phyloP scores from a whole-genome alignment of 1,140 invertebrate genomes.

The Arion vulgaris region DNA sequence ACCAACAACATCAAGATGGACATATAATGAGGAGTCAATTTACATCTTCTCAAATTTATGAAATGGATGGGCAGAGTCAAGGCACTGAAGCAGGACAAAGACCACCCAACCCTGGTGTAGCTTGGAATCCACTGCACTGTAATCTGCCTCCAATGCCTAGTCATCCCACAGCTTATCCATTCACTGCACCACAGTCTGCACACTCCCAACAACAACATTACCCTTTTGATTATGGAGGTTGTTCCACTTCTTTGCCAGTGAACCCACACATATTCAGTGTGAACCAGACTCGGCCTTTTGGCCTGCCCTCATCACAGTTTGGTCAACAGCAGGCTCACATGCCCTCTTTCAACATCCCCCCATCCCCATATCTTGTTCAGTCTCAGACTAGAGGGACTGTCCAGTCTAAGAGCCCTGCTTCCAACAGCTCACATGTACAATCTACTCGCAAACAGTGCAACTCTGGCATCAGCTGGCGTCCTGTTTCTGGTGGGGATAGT shows the following conservation, averaged over 20 bases:
- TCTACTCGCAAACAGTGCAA: slow-evolving; percentile 36
- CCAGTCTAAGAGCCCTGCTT: slow-evolving; percentile 46
- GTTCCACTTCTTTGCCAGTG: neutral
- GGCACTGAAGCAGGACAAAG: slow-evolving; percentile 46
- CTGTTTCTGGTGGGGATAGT: slow-evolving; percentile 54
- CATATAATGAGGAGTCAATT: slow-evolving; percentile 9
- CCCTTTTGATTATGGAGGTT: slow-evolving; percentile 29
- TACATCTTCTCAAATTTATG: slow-evolving; percentile 49
- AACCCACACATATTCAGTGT: slow-evolving; percentile 15
- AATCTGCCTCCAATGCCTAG: slow-evolving; percentile 29
- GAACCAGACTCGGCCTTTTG: slow-evolving; percentile 17
- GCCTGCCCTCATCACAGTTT: slow-evolving; percentile 13
- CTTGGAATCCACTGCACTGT: slow-evolving; percentile 29
- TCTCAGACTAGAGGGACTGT: slow-evolving; percentile 26
- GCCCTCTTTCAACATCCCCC: slow-evolving; percentile 42
- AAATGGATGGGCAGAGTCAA: slow-evolving; percentile 57
- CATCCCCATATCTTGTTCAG: slow-evolving; percentile 39
- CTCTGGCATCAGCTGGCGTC: slow-evolving; percentile 39
- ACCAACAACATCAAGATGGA: neutral
- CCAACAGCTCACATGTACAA: slow-evolving; percentile 32
- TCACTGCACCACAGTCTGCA: slow-evolving; percentile 6
- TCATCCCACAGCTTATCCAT: slow-evolving; percentile 28
- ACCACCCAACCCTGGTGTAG: slow-evolving; percentile 37
- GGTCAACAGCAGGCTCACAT: slow-evolving; percentile 19
- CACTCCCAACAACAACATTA: slow-evolving; percentile 35